Conservation (phyloP, 2,113 vertebrate species). For the Dipodomys stephensi region DNA sequence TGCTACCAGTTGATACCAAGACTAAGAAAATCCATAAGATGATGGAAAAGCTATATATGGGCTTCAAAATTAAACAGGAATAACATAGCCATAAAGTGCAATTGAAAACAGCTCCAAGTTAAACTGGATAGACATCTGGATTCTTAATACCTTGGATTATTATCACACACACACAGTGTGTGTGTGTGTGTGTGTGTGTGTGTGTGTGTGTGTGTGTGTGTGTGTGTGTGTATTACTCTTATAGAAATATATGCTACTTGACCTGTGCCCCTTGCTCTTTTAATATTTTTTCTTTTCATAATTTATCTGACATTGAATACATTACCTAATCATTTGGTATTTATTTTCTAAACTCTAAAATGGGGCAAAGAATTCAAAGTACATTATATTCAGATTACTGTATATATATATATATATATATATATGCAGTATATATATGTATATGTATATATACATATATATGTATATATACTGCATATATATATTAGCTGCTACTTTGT, state of each 20-base stretch:
- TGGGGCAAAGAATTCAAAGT: not conserved
- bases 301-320: not conserved
- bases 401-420: no score
- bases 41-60: not conserved
- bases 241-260: no score
- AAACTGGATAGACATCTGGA: not conserved
- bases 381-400: not conserved
- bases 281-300: no score
- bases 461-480: not conserved
- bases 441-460: no score
- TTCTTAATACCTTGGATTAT: not conserved
- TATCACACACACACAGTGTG: not conserved
- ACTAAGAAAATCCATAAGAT: fast-evolving
- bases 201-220: no score
- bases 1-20: not conserved
- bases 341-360: not conserved
- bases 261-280: no score
- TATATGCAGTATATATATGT: no score
- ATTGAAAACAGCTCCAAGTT: not conserved
- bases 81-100: not conserved
- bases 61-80: not conserved
- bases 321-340: not conserved
- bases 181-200: no score
- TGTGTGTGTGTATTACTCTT: no score
- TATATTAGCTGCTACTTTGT: not conserved